phyloP scores from a whole-genome alignment of 2,797 vertebrate genomes.

The Rhinoraja longicauda region DNA sequence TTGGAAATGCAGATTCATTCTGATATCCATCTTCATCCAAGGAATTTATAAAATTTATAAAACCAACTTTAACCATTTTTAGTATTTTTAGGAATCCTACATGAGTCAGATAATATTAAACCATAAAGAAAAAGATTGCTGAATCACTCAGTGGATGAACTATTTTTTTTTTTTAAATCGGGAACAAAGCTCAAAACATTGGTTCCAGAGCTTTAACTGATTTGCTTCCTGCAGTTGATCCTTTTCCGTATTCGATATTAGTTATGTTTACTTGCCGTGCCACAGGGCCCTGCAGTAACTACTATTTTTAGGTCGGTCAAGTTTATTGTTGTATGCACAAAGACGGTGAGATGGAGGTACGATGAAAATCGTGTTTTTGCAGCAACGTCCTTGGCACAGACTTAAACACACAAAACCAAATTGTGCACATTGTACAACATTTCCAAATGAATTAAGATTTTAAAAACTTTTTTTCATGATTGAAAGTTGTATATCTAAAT shows the following conservation, averaged over 20 bases:
- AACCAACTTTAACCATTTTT: neutral
- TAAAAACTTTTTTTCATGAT: neutral
- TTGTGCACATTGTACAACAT: too few relatives aligned
- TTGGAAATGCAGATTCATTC: neutral
- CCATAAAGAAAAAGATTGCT: neutral
- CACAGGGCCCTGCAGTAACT: neutral
- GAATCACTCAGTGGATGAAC: neutral
- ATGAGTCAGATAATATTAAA: neutral
- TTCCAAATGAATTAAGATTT: too few relatives aligned
- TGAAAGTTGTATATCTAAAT: neutral
- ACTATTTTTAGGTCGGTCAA: neutral
- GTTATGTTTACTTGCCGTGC: neutral
- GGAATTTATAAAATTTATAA: neutral
- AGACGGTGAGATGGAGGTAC: too few relatives aligned
- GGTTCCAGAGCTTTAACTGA: neutral
- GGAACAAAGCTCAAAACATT: neutral
- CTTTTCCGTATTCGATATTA: neutral
- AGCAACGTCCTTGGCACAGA: too few relatives aligned
- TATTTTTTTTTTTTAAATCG: too few relatives aligned
- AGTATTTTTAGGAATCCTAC: neutral
- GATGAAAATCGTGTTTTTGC: too few relatives aligned
- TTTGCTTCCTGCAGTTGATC: neutral
- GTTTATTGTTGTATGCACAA: too few relatives aligned
- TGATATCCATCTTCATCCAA: neutral
- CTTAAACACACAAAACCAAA: too few relatives aligned